phyloP scores from a whole-genome alignment of 1,140 invertebrate species.

The Heliconius eleuchia region DNA sequence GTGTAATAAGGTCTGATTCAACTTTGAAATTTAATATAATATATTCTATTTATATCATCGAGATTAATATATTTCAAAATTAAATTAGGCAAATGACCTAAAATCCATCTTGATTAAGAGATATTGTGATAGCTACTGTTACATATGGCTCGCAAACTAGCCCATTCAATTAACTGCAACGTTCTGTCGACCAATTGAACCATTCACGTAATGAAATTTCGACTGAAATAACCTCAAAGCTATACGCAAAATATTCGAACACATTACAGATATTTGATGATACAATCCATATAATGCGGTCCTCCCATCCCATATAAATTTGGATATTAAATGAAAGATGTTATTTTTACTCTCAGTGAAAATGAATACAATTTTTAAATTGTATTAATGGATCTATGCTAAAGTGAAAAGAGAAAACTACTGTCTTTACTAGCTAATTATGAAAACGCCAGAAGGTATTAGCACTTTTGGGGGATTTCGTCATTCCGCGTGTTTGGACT shows the following conservation, averaged over 20 bases:
- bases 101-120: constrained; percentile 5
- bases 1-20: constrained; percentile 4
- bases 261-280: constrained; percentile 20
- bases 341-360: not conserved
- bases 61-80: not conserved
- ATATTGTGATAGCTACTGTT: constrained; percentile 41
- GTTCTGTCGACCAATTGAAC: constrained; percentile 54
- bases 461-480: constrained; percentile 43
- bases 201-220: constrained; percentile 66
- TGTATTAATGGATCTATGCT: not conserved
- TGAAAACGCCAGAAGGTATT: constrained; percentile 39
- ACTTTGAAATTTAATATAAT: not conserved
- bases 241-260: constrained; percentile 37
- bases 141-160: constrained; percentile 59
- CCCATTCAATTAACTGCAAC: constrained; percentile 65
- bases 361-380: not conserved
- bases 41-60: not conserved
- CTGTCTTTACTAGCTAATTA: constrained; percentile 42
- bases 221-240: constrained; percentile 40
- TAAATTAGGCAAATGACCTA: not conserved
- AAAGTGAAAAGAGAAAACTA: not conserved
- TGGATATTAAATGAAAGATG: not conserved
- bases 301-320: not conserved
- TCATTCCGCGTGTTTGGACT: constrained; percentile 47
- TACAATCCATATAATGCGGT: constrained; percentile 19